phyloP scores from a whole-genome alignment of 2,797 vertebrate genomes.

The Epinephelus awoara region DNA sequence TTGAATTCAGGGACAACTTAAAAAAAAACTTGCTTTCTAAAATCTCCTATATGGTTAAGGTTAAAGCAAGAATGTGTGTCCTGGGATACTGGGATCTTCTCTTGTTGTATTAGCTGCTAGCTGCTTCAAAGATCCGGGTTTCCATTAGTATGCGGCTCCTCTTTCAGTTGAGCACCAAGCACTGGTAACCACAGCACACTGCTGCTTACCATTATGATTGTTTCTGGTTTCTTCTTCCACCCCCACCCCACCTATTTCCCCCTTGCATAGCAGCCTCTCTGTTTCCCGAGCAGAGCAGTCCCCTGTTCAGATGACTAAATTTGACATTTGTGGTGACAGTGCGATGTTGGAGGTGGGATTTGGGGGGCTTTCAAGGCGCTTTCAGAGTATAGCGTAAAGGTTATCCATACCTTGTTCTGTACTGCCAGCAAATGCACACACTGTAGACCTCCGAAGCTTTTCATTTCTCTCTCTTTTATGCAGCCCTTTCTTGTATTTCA shows the following conservation, averaged over 20 bases:
- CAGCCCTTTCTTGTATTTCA: neutral
- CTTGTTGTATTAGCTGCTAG: conserved; percentile 20
- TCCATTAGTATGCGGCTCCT: conserved; percentile 29
- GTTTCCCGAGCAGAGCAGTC: conserved; percentile 2
- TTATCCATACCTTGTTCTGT: conserved; percentile 30
- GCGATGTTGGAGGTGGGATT: conserved; percentile 21
- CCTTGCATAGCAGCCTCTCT: neutral
- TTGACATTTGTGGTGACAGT: conserved; percentile 39
- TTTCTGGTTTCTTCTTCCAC: conserved; percentile 14
- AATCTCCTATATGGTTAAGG: neutral
- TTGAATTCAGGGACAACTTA: neutral
- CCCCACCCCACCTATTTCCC: neutral
- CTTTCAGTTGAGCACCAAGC: conserved; percentile 24
- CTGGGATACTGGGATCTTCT: too few species aligned
- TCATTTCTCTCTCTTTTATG: neutral
- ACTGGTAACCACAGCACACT: conserved; percentile 34
- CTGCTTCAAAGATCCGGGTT: conserved; percentile 32
- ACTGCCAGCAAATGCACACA: conserved; percentile 9
- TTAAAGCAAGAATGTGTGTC: neutral
- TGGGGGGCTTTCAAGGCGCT: neutral
- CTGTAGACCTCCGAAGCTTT: neutral
- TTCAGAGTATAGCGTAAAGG: conserved; percentile 35
- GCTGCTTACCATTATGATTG: conserved; percentile 26
- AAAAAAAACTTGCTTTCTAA: neutral
- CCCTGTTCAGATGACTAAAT: conserved; percentile 23